Base-by-base conservation (phyloP, 2,113 vertebrate genomes). In the Sphaerodactylus townsendi region DNA sequence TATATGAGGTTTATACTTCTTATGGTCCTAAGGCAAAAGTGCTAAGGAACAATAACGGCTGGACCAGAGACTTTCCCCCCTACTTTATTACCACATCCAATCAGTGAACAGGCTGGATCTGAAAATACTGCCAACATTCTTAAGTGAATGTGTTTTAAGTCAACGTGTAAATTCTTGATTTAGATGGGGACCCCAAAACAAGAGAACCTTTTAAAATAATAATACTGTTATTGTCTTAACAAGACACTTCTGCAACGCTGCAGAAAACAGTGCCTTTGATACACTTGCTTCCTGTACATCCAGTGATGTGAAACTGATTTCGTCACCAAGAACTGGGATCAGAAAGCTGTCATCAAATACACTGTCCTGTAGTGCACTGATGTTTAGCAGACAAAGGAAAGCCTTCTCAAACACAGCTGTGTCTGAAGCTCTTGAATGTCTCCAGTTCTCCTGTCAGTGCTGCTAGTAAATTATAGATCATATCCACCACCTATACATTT, bases 401-500 rank as follows among this genome's bases (percentile, higher is more conserved):
- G 6, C 64, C 8, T 46, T 84, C 75, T 90, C 83, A 90, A 90
- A 88, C 69, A 10, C 44, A 85, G 56, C 2, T 81, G 10, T 9
- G 4, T 73, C 53, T 87, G 30, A 83, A 4, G 15, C 33, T 91
- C 89, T 79, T 75, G 19, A 75, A 81, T 81, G 72, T 11, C 85
- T 62, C 14, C 14, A 33, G 1, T 81, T 77, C 78, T 91, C 44
- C 33, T 88, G 81, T 84, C 66, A 50, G n/a, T 69, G 28, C 23
- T 87, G 50, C 33, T 88, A 84, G 71, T 79, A 88, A 92, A 89
- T 87, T 81, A 89, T 70, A 87, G 59, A 65, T 0, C 0, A 75
- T 70, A 77, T 19, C 81, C 76, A 82, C 81, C 76, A 82, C 85
- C 81, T 83, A 87, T 69, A 84, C 33, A 79, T 90, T 86, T 77